These are phyloP conservation scores for Scylla paramamosain DNA, from an alignment of 1,140 invertebrate species.

Conservation along the genomic window DNA sequence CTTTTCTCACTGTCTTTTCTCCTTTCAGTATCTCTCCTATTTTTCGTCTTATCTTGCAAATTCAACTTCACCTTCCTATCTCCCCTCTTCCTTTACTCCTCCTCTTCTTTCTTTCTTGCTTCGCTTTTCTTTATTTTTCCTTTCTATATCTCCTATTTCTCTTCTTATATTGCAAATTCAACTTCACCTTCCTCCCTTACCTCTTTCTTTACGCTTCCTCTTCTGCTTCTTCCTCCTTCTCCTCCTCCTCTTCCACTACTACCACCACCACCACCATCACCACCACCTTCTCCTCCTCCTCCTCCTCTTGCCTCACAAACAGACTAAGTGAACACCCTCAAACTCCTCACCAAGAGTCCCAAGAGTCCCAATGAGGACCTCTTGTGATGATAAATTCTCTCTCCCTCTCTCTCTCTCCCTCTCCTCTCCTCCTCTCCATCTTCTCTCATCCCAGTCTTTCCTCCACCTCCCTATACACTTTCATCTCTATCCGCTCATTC, in stretches of 20 bases:
- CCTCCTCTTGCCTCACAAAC: background rate
- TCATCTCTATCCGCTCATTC: background rate
- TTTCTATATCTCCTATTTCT: background rate
- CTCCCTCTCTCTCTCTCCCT: background rate
- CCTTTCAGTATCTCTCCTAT: background rate
- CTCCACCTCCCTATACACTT: background rate
- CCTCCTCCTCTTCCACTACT: background rate
- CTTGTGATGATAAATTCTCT: constrained; percentile 15
- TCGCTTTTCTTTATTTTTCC: background rate
- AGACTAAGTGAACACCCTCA: background rate
- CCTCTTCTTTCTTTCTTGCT: background rate
- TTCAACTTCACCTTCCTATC: background rate
- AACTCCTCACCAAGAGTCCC: constrained; percentile 4
- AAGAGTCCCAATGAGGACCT: background rate
- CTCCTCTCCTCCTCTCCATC: background rate
- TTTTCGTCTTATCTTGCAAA: background rate
- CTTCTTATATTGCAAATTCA: background rate
- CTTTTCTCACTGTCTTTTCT: background rate
- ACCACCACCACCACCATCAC: background rate
- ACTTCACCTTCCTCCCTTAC: background rate
- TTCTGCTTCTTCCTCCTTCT: background rate
- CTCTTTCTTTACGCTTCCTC: background rate
- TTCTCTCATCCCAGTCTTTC: background rate
- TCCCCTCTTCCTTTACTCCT: background rate
- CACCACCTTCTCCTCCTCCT: background rate